Evolutionary conservation across 2,113 vertebrate species (phyloP).

Genomic region (Seriola quinqueradiata): DNA sequence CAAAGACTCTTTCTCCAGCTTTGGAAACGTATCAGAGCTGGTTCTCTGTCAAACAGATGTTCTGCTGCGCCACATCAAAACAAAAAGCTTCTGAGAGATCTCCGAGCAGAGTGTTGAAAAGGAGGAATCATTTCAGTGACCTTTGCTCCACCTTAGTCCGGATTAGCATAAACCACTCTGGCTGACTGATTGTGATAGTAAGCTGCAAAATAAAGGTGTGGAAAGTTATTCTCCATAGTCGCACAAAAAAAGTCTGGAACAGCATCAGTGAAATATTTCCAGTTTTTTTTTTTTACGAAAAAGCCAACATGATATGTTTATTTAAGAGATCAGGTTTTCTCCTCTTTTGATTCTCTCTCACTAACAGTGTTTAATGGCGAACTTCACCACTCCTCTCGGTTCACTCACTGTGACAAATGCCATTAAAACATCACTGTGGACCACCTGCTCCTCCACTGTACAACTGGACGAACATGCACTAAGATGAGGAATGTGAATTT

Average conservation of each 20-base stretch:
- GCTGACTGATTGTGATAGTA: slow-evolving; percentile 21
- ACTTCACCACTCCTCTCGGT: not conserved
- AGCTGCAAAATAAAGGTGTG: slow-evolving; percentile 12
- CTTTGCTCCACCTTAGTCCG: slow-evolving; percentile 40
- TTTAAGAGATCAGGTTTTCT: not conserved
- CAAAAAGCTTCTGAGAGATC: slow-evolving; percentile 31
- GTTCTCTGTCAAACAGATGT: slow-evolving; percentile 51
- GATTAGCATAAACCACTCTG: slow-evolving; percentile 55
- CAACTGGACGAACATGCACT: slow-evolving; percentile 10
- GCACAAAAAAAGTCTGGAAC: not conserved
- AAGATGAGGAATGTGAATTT: slow-evolving; percentile 43
- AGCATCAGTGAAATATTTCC: not conserved
- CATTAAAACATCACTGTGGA: slow-evolving; percentile 17
- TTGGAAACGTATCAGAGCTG: slow-evolving; percentile 22
- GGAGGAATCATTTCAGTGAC: slow-evolving; percentile 34
- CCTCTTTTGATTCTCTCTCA: not conserved
- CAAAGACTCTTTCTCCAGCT: slow-evolving; percentile 1
- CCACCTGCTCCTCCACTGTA: slow-evolving; percentile 36
- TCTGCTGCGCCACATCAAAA: slow-evolving; percentile 45
- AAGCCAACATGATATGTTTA: not conserved
- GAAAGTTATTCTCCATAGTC: not conserved
- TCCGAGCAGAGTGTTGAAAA: slow-evolving; percentile 25
- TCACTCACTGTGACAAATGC: slow-evolving; percentile 26
- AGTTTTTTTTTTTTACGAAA: not conserved
- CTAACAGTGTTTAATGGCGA: not conserved